Base-by-base conservation (phyloP, 2,797 vertebrate genomes). In the Sparidentex hasta region DNA sequence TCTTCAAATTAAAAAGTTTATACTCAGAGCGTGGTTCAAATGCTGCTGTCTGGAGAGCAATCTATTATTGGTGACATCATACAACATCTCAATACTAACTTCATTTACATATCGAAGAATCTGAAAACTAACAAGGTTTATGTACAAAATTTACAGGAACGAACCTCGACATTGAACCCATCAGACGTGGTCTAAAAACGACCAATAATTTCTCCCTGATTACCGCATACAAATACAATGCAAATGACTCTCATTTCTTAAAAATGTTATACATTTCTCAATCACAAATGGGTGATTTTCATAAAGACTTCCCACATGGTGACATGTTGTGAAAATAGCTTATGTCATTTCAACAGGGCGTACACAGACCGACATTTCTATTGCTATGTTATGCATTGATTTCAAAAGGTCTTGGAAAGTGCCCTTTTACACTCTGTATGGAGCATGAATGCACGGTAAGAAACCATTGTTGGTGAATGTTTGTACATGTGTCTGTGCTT, bases 301-400 rank as follows among this genome's bases (percentile, higher is more conserved):
- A 78, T 89, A 82, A 91, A 88, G 80, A 90, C 85, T 86, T 90
- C 76, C 82, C 86, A 90, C 87, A 82, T 74, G 71, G 71, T 82
- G 75, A 86, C 77, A 83, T 88, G 73, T 68, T 86, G 72, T 92
- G 91, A 94, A 93, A 93, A 94, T 91, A 94, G 91, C 93, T 92
- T 90, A 91, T 89, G 80, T 90, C 43, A 68, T 90, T 90, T 88
- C 66, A 88, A 89, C 86, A 87, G 92, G 90, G 89, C 83, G 81
- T 80, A 83, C 79, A 87, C 87, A 91, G 87, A 83, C 81, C 33
- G 16, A 86, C 76, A 76, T 87, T 71, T 86, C 87, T 94, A 93
- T 93, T 92, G 91, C 87, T 90, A 77, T 90, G 71, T 81, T 72
- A 88, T 85, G 76, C 84, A 72, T 80, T 69, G 74, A 88, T 87